Base-by-base conservation (phyloP, 1,140 invertebrate genomes). In the Acromyrmex heyeri region DNA sequence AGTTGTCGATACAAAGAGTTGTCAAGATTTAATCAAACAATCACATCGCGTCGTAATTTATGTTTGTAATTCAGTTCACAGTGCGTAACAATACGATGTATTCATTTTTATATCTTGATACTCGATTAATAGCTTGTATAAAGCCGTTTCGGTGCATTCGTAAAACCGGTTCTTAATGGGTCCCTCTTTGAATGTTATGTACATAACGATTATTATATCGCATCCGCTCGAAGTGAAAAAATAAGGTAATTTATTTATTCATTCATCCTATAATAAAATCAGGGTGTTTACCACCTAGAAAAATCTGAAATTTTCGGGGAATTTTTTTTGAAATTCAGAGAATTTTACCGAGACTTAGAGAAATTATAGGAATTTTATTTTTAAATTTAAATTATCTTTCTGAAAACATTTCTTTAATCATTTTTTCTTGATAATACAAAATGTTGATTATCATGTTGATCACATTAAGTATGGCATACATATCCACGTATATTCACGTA, bases 111-210 rank as follows among this genome's bases (percentile, higher is more conserved):
- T 24, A 81, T 12, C 44, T 38, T 7, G 50, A 57, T 81, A 69
- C 34, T 3, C 8, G 64, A 38, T 81, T 81, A 81, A 70, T 81
- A 70, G n/a, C 30, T 38, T 27, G 64, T 38, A 24, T 21, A 55
- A 81, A 70, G 30, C 34, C 30, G 48, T 53, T 81, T 67, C 16
- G 24, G 24, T 8, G 24, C 38, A 59, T 73, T 50, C 38, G 8
- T 61, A 27, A 59, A 82, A 82, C 79, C 79, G 55, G 67, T 82
- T 82, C 38, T 82, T 82, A 72, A 73, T 73, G 50, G 30, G 59
- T 61, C 18, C 78, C n/a, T 72, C 79, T 72, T 59, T 55, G 67
- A 48, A 30, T 59, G 53, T 55, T 48, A 73, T 73, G 55, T 59
- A 65, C 55, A 73, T 81, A 69, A 50, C 48, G 65, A 69, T 82